Percentiles rank a stretch among this genome's conserved stretches.
These are phyloP conservation scores for Naso thynnoides DNA, from an alignment of 2,797 vertebrate species.

Conservation along the genomic window DNA sequence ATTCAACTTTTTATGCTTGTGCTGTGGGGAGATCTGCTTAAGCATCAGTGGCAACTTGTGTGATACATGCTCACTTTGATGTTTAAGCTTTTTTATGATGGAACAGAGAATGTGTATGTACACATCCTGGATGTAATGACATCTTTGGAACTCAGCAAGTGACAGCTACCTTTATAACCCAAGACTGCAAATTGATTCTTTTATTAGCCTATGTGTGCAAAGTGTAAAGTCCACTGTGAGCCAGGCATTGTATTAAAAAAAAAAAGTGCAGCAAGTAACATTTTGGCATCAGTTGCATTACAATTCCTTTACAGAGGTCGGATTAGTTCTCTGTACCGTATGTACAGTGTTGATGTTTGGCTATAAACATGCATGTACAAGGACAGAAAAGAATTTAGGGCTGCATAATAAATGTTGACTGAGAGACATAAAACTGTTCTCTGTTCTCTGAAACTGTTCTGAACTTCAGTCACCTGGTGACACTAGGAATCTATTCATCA, in stretches of 20 bases:
- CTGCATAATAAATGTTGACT: too few species aligned
- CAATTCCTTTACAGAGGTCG: too few species aligned
- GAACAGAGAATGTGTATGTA: neutral
- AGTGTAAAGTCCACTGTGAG: constrained; percentile 40
- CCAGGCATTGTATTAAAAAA: neutral
- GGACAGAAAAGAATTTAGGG: too few species aligned
- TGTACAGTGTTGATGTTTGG: too few species aligned
- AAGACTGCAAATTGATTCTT: constrained; percentile 5
- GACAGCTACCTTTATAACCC: neutral
- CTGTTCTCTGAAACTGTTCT: too few species aligned
- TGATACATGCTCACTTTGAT: neutral
- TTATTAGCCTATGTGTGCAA: constrained; percentile 14
- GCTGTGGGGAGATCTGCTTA: neutral
- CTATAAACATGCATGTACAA: too few species aligned
- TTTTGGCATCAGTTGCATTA: too few species aligned
- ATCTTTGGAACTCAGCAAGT: neutral
- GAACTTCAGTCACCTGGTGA: too few species aligned
- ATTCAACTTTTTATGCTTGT: constrained; percentile 1
- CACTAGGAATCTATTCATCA: too few species aligned
- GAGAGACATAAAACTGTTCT: too few species aligned
- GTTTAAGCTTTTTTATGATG: neutral
- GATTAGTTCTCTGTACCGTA: too few species aligned
- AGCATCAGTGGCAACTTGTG: neutral
- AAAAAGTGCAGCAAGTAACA: too few species aligned
- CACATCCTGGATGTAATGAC: neutral